Evolutionary conservation across 2,888 invertebrate species (phyloP), one percentile per base, ranked within the genome.

Genomic region (Glaucopsyche alexis): DNA sequence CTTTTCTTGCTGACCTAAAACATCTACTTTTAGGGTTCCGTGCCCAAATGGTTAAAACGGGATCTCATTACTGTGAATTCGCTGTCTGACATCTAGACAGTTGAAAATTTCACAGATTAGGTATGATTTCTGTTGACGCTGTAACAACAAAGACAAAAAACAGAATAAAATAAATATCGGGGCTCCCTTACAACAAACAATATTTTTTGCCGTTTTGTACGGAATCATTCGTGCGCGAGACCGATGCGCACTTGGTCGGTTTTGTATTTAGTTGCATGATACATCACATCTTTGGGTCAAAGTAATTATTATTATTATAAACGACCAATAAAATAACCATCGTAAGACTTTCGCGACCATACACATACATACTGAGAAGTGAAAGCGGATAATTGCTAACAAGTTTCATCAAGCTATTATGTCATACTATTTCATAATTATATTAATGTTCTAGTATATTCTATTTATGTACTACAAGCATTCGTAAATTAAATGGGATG

Each of bases 341-440:
- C 29, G 29, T 47, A 69, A 29, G 19, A 66, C 65, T 66, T 66
- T 66, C 72, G 65, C 50, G 72, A 67, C 52, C 47, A 40, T 40
- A 49, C 52, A 38, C 64, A 40, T 40, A 49, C 52, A n/a, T 72
- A 42, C 67, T 45, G 40, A 67, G 67, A 72, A 72, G 72, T 66
- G 72, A 72, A 72, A 72, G 72, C 52, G 72, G 52, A 50, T 72
- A 69, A 69, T 69, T 69, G 13, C 47, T 49, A 47, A 47, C 60
- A 38, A 29, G 60, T 60, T 60, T 7, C 38, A 60, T 60, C 29
- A 4, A 29, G 7, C 29, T 29, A 60, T 60, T 60, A 60, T 14
- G 60, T 60, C 60, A 60, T 38, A 60, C 29, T 60, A 4, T 60
- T 60, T 60, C 55, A 55, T 55, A 55, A 55, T 55, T 55, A 60